Percentiles rank a stretch among this genome's conserved stretches.
These are phyloP conservation scores for Crossaster papposus DNA, from an alignment of 53 echinoderm and acorn worm genomes.

Conservation along the genomic window DNA sequence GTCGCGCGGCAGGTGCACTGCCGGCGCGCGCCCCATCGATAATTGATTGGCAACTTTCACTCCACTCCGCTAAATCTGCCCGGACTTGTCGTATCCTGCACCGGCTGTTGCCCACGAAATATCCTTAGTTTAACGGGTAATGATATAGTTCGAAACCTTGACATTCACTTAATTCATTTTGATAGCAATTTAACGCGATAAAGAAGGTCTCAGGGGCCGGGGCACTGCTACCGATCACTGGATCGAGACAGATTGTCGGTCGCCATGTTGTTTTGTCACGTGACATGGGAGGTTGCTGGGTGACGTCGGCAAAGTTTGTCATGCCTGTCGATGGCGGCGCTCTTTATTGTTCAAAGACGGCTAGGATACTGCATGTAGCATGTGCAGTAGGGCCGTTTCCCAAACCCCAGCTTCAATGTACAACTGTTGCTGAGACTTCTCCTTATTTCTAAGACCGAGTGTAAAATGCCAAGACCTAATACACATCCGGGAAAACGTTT, in stretches of 20 bases:
- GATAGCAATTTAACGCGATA: neutral
- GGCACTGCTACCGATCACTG: neutral
- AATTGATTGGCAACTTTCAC: constrained; percentile 66
- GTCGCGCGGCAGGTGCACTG: neutral
- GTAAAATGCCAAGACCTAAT: too few species aligned
- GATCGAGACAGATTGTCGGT: constrained; percentile 18
- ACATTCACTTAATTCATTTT: neutral
- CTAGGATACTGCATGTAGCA: neutral
- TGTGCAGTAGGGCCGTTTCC: too few species aligned
- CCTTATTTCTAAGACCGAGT: too few species aligned
- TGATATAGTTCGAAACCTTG: neutral
- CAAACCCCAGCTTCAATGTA: too few species aligned
- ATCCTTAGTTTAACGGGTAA: neutral
- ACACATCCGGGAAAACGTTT: too few species aligned
- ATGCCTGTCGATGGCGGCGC: neutral
- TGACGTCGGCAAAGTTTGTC: constrained; percentile 60
- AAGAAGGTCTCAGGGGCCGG: too few species aligned
- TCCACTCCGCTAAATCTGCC: neutral
- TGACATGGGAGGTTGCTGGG: constrained; percentile 76
- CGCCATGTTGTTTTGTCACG: constrained; percentile 96
- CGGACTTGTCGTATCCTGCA: neutral
- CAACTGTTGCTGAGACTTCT: too few species aligned
- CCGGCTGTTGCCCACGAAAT: neutral
- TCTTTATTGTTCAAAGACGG: neutral
- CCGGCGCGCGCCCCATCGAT: neutral